Conservation (phyloP, 1,140 invertebrate species). For the Calephelis virginiensis region DNA sequence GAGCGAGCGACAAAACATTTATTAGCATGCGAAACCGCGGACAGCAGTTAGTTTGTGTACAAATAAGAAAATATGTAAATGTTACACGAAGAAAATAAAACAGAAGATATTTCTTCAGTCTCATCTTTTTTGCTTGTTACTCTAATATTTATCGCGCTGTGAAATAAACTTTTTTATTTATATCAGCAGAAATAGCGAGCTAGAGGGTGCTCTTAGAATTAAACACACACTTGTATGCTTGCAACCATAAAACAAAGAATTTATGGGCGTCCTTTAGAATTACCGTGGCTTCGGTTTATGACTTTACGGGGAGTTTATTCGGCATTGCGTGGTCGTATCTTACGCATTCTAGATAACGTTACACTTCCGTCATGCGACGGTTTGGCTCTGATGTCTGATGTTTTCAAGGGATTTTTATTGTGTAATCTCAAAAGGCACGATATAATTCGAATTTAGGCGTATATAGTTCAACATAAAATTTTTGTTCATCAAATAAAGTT, state of each 20-base stretch:
- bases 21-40: not conserved
- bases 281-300: conserved; percentile 69
- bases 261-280: conserved; percentile 73
- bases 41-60: not conserved
- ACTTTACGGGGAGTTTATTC: conserved; percentile 71
- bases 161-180: conserved; percentile 18
- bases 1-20: not conserved
- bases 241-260: conserved; percentile 75
- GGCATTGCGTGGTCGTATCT: conserved; percentile 60
- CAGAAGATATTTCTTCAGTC: conserved; percentile 3
- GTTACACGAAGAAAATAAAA: conserved; percentile 5
- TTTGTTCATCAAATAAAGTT: too few species aligned
- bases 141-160: conserved; percentile 16
- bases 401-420: not conserved
- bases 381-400: conserved; percentile 25
- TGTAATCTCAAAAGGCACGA: too few species aligned
- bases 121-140: not conserved
- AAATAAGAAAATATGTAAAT: not conserved
- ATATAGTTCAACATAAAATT: not conserved
- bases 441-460: not conserved
- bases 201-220: conserved; percentile 65
- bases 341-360: conserved; percentile 53
- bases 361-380: conserved; percentile 41
- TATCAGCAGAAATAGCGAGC: conserved; percentile 44
- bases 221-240: conserved; percentile 71